Evolutionary conservation across 2,797 vertebrate species (phyloP).

Genomic region (Sphaeramia orbicularis): DNA sequence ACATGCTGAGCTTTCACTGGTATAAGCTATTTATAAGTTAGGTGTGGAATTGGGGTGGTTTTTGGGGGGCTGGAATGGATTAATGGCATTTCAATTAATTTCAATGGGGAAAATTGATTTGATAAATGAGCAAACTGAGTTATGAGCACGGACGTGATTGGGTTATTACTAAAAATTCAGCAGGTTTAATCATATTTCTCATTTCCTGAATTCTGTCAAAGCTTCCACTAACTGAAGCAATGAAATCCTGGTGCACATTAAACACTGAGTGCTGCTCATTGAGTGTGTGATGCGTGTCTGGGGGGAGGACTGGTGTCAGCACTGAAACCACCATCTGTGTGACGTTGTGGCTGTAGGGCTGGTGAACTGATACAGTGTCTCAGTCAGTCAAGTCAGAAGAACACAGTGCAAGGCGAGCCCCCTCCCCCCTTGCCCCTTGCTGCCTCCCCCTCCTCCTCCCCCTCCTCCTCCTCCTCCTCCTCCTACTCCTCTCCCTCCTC

Average conservation of each 20-base stretch:
- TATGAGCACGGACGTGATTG: not conserved
- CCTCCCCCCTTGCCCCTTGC: not conserved
- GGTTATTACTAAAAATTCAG: too few relatives aligned
- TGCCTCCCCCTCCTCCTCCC: not conserved
- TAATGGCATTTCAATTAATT: too few relatives aligned
- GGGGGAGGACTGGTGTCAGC: conserved; percentile 62
- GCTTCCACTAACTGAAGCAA: conserved; percentile 7
- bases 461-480: not conserved
- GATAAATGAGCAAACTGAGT: too few relatives aligned
- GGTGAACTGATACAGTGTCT: conserved; percentile 40
- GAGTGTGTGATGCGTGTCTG: conserved; percentile 55
- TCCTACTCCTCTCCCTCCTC: not conserved
- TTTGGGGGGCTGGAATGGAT: too few relatives aligned
- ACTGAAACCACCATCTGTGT: conserved; percentile 56
- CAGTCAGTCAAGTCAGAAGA: conserved; percentile 34
- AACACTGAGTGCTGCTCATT: conserved; percentile 24
- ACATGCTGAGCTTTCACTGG: too few relatives aligned
- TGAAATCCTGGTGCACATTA: conserved; percentile 7
- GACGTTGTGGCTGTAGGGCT: conserved; percentile 37
- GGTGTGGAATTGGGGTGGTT: too few relatives aligned
- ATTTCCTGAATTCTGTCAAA: not conserved
- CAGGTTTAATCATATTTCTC: too few relatives aligned
- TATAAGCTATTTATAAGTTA: too few relatives aligned
- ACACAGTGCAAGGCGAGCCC: conserved; percentile 5
- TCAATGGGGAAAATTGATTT: too few relatives aligned